Percentiles rank a stretch among this genome's conserved stretches.
Conservation (phyloP, 37 sponge, comb jelly and placozoan species). For the Geodia barretti region DNA sequence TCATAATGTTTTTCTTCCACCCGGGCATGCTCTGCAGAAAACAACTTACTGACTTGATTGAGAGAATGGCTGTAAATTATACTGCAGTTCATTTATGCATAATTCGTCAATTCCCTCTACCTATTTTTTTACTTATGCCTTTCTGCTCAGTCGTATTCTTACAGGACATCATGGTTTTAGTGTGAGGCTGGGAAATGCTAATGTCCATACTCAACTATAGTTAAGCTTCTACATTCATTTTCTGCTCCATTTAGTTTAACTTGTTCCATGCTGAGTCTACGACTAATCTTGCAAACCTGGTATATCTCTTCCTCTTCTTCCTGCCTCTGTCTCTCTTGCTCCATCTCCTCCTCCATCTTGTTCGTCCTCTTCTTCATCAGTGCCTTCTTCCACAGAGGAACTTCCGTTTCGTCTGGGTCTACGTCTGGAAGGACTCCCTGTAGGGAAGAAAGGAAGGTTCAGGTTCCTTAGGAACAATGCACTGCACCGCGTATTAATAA, state of each 20-base stretch:
- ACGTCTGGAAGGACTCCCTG: neutral
- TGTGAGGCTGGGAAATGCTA: too few species aligned
- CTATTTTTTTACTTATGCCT: neutral
- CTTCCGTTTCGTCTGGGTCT: constrained; percentile 5
- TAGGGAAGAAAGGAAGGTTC: too few species aligned
- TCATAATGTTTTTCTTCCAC: constrained; percentile 77
- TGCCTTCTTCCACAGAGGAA: constrained; percentile 78
- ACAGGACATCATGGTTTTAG: neutral
- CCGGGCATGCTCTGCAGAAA: constrained; percentile 42
- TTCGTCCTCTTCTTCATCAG: constrained; percentile 50
- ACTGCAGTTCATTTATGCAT: neutral
- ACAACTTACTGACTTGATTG: neutral
- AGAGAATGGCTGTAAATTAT: neutral
- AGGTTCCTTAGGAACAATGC: too few species aligned
- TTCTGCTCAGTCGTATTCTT: too few species aligned
- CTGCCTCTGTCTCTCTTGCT: neutral
- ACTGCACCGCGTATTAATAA: too few species aligned
- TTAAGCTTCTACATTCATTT: too few species aligned
- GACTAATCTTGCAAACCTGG: neutral
- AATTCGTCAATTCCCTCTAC: neutral
- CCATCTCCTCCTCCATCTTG: neutral
- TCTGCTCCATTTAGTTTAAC: too few species aligned
- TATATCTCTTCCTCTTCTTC: constrained; percentile 27
- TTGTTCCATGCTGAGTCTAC: too few species aligned
- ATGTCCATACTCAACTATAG: too few species aligned